Evolutionary conservation across 2,888 invertebrate species (phyloP), one percentile per base, ranked within the genome.

Genomic region (Nephrotoma flavescens): DNA sequence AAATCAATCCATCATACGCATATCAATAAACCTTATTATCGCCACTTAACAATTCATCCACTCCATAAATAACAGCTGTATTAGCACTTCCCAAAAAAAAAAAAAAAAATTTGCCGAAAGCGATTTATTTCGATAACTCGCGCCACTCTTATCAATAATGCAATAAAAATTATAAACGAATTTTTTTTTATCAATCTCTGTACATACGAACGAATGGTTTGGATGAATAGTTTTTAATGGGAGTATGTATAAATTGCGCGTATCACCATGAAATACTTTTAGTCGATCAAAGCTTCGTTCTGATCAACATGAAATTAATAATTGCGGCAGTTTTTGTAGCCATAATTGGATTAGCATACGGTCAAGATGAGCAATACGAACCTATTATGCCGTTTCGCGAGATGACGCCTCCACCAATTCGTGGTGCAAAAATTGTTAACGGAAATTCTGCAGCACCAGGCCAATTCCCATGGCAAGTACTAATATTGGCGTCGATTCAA

Each of bases 401-500:
- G 7, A 31, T 71, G 31, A 71, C 31, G 31, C 71, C 71, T 2
- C 19, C 9, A 3, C 71, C 71, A 71, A 11, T 71, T 11, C 71
- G 71, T 11, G 71, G 44, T 19, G 41, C 41, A 1, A 31, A 41
- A 12, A 86, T 86, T n/a, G 44, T 86, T 11, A 47, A 86, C 45
- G 86, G 86, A n/a, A 41, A 31, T n/a, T 41, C 52, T 7, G 86
- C 86, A 15, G 12, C 15, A 3, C n/a, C 9, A 3, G 45, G 45
- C 2, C 86, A 86, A 45, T 86, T 86, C 41, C 86, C 86, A 47
- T 86, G 86, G 86, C 86, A 86, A 12, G 86, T 86, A 47, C n/a
- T 41, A 12, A 11, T 86, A 1, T 41, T 41, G n/a, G 41, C 84
- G 7, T 31, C 86, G 31, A 31, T n/a, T 1, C 84, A 42, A 2